Percentiles rank a stretch among this genome's conserved stretches.
These are phyloP conservation scores for Sceloporus tristichus DNA, from an alignment of 2,113 vertebrate genomes.

Conservation along the genomic window DNA sequence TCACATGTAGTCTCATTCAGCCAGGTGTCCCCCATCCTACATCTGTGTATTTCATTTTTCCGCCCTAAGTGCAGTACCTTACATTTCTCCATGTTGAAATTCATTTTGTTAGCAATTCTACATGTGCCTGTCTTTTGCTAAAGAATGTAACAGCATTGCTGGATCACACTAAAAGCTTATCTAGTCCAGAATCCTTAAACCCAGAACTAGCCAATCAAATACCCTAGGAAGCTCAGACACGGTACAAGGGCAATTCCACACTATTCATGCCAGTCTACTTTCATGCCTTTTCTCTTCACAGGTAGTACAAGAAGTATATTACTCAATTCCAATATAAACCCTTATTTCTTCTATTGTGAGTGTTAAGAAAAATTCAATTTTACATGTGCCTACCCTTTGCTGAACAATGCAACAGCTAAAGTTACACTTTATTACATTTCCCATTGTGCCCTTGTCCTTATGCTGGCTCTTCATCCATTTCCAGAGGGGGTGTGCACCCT, in stretches of 20 bases:
- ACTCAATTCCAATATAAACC: not conserved
- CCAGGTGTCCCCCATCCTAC: too few species aligned
- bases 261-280: not conserved
- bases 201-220: not conserved
- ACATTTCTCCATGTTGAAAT: too few species aligned
- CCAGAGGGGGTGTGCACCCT: slow-evolving; percentile 90
- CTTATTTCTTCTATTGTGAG: too few species aligned
- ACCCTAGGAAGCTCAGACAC: not conserved
- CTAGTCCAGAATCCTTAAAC: too few species aligned
- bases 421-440: slow-evolving; percentile 96
- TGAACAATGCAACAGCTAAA: slow-evolving; percentile 77
- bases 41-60: too few species aligned
- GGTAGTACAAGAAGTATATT: not conserved
- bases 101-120: not conserved
- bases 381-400: too few species aligned
- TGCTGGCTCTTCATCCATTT: slow-evolving; percentile 97
- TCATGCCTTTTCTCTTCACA: not conserved
- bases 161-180: not conserved
- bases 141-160: not conserved
- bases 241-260: too few species aligned
- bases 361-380: too few species aligned
- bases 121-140: not conserved
- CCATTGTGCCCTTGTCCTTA: slow-evolving; percentile 88
- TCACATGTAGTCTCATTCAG: too few species aligned
- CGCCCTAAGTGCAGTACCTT: too few species aligned